Percentiles rank a stretch among this genome's conserved stretches.
Conservation (phyloP, 2,797 vertebrate genomes). For the Lerista edwardsae region DNA sequence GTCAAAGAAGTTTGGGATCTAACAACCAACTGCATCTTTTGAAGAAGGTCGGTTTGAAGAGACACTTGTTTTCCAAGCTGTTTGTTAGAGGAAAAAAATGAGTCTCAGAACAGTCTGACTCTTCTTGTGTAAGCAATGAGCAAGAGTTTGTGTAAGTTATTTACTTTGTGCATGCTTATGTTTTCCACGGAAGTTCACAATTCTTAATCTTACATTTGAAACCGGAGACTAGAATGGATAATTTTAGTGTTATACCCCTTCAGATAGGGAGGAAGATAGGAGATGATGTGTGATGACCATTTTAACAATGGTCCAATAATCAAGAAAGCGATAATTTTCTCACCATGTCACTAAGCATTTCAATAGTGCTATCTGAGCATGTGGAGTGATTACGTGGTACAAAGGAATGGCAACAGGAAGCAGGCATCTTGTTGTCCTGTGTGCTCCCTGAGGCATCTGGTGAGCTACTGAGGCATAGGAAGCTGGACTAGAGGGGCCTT, state of each 20-base stretch:
- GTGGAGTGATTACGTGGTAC: no score
- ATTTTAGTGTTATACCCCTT: background rate
- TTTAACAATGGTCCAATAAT: background rate
- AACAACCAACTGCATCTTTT: background rate
- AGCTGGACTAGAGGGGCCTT: no score
- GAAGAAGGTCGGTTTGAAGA: constrained; percentile 11
- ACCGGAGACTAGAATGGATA: background rate
- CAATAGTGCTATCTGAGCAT: no score
- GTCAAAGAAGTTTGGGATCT: constrained; percentile 5
- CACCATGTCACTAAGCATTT: no score
- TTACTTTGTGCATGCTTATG: background rate
- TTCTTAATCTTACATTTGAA: background rate
- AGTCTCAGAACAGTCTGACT: background rate
- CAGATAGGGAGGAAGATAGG: background rate
- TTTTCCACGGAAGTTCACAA: background rate
- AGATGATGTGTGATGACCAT: background rate
- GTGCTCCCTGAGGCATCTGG: no score
- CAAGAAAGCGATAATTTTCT: background rate
- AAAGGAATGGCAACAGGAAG: no score
- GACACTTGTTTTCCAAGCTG: background rate
- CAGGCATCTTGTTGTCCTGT: no score
- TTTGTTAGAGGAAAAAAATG: background rate
- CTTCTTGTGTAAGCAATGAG: background rate
- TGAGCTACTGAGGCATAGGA: no score
- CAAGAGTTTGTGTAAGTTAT: background rate